Percentiles rank a stretch among this genome's conserved stretches.
These are phyloP conservation scores for Chitala chitala DNA, from an alignment of 2,113 vertebrate species.

Conservation along the genomic window DNA sequence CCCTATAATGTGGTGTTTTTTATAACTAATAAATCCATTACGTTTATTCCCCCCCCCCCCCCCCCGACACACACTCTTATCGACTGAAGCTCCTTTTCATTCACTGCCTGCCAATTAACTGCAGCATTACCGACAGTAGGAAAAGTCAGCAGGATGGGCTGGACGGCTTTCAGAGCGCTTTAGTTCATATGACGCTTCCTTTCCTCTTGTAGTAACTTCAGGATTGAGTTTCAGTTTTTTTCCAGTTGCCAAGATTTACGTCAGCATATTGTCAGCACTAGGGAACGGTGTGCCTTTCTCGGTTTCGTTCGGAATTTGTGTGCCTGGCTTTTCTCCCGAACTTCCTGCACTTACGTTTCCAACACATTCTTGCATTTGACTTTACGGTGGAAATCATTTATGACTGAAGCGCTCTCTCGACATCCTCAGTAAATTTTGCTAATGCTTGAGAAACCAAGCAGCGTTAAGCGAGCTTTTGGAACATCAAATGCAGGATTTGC, in stretches of 20 bases:
- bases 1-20: no score
- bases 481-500: neutral
- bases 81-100: constrained; percentile 61
- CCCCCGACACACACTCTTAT: constrained; percentile 51
- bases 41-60: no score
- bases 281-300: neutral
- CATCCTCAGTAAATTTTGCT: neutral
- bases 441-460: neutral
- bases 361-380: no score
- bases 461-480: neutral
- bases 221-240: neutral
- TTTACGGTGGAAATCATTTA: neutral
- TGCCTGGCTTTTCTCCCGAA: no score
- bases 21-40: no score
- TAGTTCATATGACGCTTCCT: neutral
- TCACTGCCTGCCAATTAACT: constrained; percentile 59
- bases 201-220: no score
- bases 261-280: neutral
- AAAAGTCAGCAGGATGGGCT: constrained; percentile 50
- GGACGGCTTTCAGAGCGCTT: constrained; percentile 26
- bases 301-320: neutral
- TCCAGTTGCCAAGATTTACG: neutral
- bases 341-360: no score
- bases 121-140: constrained; percentile 41
- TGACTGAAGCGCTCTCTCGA: neutral